phyloP scores from a whole-genome alignment of 2,113 vertebrate genomes.

The Naja naja region DNA sequence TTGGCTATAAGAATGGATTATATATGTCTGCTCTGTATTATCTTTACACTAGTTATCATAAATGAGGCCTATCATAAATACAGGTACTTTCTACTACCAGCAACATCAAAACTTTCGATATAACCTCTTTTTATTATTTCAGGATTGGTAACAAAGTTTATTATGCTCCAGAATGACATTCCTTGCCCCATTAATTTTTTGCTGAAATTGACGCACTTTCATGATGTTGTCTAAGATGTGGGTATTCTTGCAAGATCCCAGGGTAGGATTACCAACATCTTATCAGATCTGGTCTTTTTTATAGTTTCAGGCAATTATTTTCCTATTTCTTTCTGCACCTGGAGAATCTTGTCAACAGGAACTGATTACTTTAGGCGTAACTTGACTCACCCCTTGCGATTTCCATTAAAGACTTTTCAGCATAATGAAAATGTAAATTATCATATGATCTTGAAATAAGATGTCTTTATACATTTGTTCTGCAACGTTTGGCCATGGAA shows the following conservation, averaged over 20 bases:
- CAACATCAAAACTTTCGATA: neutral
- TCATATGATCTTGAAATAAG: neutral
- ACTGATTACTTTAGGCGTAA: neutral
- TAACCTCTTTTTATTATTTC: neutral
- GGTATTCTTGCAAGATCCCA: neutral
- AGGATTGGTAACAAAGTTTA: neutral
- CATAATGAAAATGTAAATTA: neutral
- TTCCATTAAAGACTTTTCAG: neutral
- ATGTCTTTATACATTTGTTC: neutral
- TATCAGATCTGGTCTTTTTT: neutral
- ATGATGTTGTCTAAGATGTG: neutral
- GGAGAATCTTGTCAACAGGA: neutral
- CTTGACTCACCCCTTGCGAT: neutral
- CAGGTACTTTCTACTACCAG: neutral
- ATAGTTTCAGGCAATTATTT: neutral
- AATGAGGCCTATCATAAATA: neutral
- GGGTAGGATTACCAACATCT: neutral
- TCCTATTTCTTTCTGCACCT: neutral
- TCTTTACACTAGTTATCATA: neutral
- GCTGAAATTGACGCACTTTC: neutral
- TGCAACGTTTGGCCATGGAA: neutral
- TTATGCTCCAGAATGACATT: neutral
- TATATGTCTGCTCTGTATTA: neutral
- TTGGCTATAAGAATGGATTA: neutral
- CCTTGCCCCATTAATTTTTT: neutral